Percentiles rank a stretch among this genome's conserved stretches.
These are phyloP conservation scores for Subacronicta megacephala DNA, from an alignment of 2,888 invertebrate genomes.

Conservation along the genomic window DNA sequence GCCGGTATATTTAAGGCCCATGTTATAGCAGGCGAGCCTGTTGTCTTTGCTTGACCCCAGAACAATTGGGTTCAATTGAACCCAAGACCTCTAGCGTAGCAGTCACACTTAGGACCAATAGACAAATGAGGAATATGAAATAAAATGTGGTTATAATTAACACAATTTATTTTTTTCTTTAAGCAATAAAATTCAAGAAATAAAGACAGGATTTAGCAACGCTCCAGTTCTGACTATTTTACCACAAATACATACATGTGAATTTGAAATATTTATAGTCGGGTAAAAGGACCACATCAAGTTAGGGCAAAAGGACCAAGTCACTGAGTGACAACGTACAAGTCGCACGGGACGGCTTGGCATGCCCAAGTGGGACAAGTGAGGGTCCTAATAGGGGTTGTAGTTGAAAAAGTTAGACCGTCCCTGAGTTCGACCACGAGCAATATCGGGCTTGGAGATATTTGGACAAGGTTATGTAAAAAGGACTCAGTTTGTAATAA, in stretches of 20 bases:
- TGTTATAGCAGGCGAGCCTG: too few species aligned
- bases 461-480: slow-evolving; percentile 9
- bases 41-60: too few species aligned
- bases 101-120: too few species aligned
- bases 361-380: slow-evolving; percentile 28
- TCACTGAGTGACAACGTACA: slow-evolving; percentile 31
- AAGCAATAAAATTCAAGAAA: too few species aligned
- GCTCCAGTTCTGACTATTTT: too few species aligned
- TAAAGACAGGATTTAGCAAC: too few species aligned
- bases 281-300: slow-evolving; percentile 11
- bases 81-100: too few species aligned
- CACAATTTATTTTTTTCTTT: too few species aligned
- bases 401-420: slow-evolving; percentile 35
- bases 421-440: slow-evolving; percentile 25
- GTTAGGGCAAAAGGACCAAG: slow-evolving; percentile 4
- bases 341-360: slow-evolving; percentile 24
- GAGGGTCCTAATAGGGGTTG: slow-evolving; percentile 30
- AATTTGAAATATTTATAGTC: not conserved
- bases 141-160: too few species aligned
- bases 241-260: not conserved
- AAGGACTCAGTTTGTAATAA: not conserved
- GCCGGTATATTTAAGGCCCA: too few species aligned
- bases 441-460: slow-evolving; percentile 41
- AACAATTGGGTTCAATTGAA: too few species aligned
- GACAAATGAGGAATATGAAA: too few species aligned